Conservation (phyloP, 2,797 vertebrate genomes). For the Sebastes nivosus region DNA sequence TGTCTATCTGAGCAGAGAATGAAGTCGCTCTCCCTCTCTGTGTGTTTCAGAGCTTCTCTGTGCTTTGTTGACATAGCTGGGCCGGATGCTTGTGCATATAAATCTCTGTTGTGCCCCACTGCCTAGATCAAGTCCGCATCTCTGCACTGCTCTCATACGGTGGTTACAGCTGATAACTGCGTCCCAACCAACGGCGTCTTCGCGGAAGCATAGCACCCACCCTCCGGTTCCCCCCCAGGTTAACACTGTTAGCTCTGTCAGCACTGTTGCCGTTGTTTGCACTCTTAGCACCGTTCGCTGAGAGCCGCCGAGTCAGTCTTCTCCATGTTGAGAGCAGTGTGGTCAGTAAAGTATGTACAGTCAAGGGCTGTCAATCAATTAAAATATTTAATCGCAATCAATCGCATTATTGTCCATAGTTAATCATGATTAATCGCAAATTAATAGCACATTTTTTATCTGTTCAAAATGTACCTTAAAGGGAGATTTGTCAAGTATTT, state of each 20-base stretch:
- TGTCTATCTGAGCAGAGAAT: not conserved
- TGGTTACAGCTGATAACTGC: not conserved
- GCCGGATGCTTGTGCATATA: not conserved
- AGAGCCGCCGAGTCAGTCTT: no score
- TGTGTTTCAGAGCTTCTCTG: not conserved
- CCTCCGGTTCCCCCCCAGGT: no score
- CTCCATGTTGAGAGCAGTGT: not conserved
- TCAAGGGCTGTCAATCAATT: no score
- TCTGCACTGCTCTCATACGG: not conserved
- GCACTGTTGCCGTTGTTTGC: no score
- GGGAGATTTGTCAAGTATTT: no score
- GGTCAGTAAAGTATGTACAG: not conserved
- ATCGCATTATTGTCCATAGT: no score
- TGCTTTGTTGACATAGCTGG: not conserved
- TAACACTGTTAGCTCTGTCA: no score
- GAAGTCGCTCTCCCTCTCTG: not conserved
- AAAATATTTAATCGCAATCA: no score
- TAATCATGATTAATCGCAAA: no score
- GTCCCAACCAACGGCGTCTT: fast-evolving
- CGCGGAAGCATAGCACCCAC: no score
- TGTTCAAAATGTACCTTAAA: fast-evolving
- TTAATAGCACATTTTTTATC: no score
- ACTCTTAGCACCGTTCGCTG: no score
- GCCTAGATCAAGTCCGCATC: not conserved
- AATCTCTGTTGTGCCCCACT: not conserved